These are phyloP conservation scores for Chrysocyon brachyurus DNA, from an alignment of 2,797 vertebrate species.

Conservation along the genomic window DNA sequence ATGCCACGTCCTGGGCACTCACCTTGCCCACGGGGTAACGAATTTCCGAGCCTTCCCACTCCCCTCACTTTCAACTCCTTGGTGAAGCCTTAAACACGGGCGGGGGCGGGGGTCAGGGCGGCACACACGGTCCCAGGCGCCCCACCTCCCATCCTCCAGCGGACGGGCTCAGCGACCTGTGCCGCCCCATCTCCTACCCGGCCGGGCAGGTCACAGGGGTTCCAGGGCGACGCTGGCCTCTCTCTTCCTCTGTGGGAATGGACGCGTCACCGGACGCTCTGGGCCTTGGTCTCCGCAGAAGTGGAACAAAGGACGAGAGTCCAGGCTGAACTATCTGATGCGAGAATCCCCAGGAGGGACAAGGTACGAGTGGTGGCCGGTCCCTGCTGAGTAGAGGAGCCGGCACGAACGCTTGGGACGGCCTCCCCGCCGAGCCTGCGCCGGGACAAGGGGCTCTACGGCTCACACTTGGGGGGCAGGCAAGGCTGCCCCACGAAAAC, in stretches of 20 bases:
- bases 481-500: neutral
- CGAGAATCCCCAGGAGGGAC: neutral
- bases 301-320: neutral
- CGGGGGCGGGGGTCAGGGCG: rapidly evolving
- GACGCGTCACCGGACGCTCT: neutral
- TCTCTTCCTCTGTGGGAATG: neutral
- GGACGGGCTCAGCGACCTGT: neutral
- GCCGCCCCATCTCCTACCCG: neutral
- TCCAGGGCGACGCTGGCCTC: neutral
- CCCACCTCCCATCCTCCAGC: neutral
- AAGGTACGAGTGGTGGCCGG: rapidly evolving
- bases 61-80: neutral
- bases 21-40: neutral
- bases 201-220: neutral
- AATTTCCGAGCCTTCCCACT: neutral
- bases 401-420: too few species aligned
- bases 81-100: neutral
- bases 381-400: too few species aligned
- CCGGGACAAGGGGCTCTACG: neutral
- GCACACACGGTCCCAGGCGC: too few species aligned
- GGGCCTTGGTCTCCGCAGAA: neutral
- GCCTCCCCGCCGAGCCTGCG: neutral
- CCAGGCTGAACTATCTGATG: neutral
- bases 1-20: neutral
- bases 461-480: neutral